Conservation (phyloP, 2,113 vertebrate genomes). For the Hippoglossus stenolepis region DNA sequence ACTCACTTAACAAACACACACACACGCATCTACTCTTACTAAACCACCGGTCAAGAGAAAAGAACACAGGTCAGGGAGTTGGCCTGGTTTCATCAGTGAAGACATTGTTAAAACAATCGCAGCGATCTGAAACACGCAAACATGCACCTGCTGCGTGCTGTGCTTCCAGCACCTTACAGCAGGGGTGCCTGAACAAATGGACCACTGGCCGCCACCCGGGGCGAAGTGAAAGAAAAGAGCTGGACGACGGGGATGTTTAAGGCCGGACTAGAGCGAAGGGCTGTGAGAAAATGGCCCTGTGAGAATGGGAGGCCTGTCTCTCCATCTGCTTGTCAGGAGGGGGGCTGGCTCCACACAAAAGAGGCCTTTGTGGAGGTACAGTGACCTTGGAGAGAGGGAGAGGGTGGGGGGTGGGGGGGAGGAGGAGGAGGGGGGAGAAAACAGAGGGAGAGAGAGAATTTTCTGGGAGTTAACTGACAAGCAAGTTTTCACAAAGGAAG, state of each 20-base stretch:
- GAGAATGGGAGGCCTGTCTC: constrained; percentile 65
- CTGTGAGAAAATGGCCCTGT: constrained; percentile 78
- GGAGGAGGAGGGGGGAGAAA: neutral
- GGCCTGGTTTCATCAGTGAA: constrained; percentile 10
- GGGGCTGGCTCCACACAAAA: constrained; percentile 68
- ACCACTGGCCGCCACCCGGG: constrained; percentile 18
- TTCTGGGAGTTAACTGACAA: constrained; percentile 8
- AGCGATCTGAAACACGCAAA: constrained; percentile 10
- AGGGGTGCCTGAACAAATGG: constrained; percentile 24
- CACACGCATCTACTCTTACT: constrained; percentile 31
- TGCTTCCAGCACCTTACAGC: constrained; percentile 49
- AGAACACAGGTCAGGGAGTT: constrained; percentile 53
- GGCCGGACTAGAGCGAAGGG: constrained; percentile 40
- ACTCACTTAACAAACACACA: constrained; percentile 35
- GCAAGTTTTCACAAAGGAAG: neutral
- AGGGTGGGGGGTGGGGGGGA: constrained; percentile 3
- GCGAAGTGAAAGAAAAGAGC: constrained; percentile 36
- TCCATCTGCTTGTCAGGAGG: constrained; percentile 70
- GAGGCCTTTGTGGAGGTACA: constrained; percentile 76
- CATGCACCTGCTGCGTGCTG: constrained; percentile 44
- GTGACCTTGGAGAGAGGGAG: constrained; percentile 54
- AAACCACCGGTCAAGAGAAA: constrained; percentile 34
- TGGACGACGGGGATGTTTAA: constrained; percentile 22
- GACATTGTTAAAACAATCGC: constrained; percentile 39
- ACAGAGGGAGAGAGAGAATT: neutral